A percentile compares a stretch with the other conserved stretches of the same genome.
Conservation (phyloP, 2,113 vertebrate genomes). For the Paradoxurus hermaphroditus region DNA sequence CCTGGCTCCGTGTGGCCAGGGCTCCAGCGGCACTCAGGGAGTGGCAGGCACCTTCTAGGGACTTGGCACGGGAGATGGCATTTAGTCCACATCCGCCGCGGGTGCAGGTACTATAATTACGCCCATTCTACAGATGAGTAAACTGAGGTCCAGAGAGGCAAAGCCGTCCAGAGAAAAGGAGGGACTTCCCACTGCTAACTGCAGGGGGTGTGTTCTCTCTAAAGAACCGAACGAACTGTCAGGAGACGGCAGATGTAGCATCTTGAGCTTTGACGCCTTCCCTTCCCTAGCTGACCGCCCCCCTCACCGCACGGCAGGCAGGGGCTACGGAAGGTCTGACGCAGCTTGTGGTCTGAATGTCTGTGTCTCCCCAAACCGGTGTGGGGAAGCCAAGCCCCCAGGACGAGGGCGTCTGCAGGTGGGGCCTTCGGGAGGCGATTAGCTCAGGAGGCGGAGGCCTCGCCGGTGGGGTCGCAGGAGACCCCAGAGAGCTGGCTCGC, state of each 20-base stretch:
- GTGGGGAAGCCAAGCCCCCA: background rate
- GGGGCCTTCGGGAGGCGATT: background rate
- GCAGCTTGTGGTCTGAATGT: background rate
- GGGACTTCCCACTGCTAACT: background rate
- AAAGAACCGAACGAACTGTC: background rate
- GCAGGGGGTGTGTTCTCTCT: background rate
- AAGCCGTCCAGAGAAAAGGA: background rate
- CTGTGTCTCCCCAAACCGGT: background rate
- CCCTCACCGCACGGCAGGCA: background rate
- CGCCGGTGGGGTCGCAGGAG: background rate
- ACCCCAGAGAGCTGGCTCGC: background rate
- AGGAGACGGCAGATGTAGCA: background rate
- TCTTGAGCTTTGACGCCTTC: background rate
- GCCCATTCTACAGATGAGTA: background rate
- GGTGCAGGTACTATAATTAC: background rate
- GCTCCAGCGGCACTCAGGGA: background rate
- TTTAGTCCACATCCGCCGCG: background rate
- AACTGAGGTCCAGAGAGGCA: background rate
- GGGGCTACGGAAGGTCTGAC: background rate
- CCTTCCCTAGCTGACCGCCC: background rate
- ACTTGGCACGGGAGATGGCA: fast-evolving
- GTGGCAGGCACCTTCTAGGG: background rate
- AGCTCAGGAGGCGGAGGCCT: background rate
- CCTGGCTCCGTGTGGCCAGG: background rate
- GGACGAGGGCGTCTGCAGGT: background rate